phyloP scores from a whole-genome alignment of 2,797 vertebrate species.

The Austrolebias charrua region DNA sequence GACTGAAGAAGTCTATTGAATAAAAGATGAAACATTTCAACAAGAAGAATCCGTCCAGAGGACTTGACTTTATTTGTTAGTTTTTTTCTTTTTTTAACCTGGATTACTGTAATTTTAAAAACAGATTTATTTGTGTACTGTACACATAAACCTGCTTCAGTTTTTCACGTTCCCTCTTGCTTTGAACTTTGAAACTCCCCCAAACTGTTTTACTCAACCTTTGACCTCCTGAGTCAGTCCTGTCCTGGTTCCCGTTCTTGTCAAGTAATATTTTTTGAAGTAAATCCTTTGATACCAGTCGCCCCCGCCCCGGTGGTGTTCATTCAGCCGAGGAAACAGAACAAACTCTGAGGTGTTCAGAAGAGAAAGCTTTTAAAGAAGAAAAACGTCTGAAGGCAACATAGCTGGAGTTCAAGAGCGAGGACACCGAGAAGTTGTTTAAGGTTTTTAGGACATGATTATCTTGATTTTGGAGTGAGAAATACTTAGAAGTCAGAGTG shows the following conservation, averaged over 20 bases:
- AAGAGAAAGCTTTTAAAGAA: not conserved
- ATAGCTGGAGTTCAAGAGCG: not conserved
- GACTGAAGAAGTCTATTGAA: too few relatives aligned
- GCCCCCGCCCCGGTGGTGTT: not conserved
- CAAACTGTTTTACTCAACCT: not conserved
- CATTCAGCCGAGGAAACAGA: not conserved
- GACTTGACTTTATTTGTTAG: not conserved
- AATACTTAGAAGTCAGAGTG: not conserved
- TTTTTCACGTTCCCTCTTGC: not conserved
- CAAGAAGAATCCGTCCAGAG: too few relatives aligned
- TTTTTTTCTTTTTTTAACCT: not conserved
- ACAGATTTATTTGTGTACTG: too few relatives aligned
- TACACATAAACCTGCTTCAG: not conserved
- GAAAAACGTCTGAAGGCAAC: slow-evolving; percentile 1
- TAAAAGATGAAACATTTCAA: too few relatives aligned
- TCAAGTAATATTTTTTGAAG: not conserved
- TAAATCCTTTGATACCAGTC: not conserved
- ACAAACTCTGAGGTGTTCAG: slow-evolving; percentile 4
- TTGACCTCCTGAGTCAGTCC: not conserved
- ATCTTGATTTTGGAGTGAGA: slow-evolving; percentile 3
- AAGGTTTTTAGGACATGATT: not conserved
- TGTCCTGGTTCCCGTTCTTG: not conserved
- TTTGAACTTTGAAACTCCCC: not conserved
- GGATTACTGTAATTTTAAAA: too few relatives aligned
- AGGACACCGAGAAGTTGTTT: slow-evolving; percentile 1